phyloP scores from a whole-genome alignment of 2,888 invertebrate genomes.

The Salpingus planirostris region DNA sequence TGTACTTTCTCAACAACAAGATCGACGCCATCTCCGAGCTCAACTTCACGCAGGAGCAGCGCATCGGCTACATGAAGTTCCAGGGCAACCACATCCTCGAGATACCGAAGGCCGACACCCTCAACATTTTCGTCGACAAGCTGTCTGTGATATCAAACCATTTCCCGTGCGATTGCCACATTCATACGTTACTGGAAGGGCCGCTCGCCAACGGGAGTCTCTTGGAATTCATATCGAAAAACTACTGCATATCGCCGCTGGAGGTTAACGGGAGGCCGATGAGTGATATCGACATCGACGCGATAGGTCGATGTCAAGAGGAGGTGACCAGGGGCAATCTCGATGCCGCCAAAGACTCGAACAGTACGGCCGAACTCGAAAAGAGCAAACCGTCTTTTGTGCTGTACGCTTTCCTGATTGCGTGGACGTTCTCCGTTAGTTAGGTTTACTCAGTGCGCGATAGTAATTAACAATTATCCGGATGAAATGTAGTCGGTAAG shows the following conservation, averaged over 20 bases:
- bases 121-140: constrained; percentile 63
- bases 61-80: constrained; percentile 61
- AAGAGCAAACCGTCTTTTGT: too few relatives aligned
- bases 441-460: too few relatives aligned
- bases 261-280: constrained; percentile 73
- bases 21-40: constrained; percentile 74
- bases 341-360: constrained; percentile 46
- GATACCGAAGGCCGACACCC: constrained; percentile 57
- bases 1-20: constrained; percentile 77
- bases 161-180: constrained; percentile 80
- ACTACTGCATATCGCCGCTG: constrained; percentile 79
- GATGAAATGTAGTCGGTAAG: too few relatives aligned
- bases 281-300: constrained; percentile 56
- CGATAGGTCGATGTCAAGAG: constrained; percentile 59
- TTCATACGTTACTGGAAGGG: constrained; percentile 66
- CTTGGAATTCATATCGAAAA: constrained; percentile 61
- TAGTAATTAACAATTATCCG: too few relatives aligned
- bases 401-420: too few relatives aligned
- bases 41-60: constrained; percentile 60
- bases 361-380: too few relatives aligned
- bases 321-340: constrained; percentile 58
- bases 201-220: constrained; percentile 61
- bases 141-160: constrained; percentile 70
- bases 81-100: constrained; percentile 79
- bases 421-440: too few relatives aligned